Conservation (phyloP, 1,140 invertebrate species). For the Euura lappo region DNA sequence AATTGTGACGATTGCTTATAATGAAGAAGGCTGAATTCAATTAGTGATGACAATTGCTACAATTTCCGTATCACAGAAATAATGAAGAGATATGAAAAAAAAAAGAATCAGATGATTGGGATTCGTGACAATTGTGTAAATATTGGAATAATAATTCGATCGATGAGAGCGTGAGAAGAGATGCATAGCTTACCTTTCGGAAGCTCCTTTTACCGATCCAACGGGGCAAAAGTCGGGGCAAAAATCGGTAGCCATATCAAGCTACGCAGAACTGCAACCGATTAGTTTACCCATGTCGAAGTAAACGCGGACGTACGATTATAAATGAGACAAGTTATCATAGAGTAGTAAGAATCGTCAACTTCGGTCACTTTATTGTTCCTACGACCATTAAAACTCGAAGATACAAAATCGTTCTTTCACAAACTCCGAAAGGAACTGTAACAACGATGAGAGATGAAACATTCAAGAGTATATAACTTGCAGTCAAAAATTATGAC, state of each 20-base stretch:
- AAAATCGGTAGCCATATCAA: slow-evolving; percentile 51
- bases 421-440: no score
- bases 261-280: slow-evolving; percentile 11
- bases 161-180: neutral
- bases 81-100: neutral
- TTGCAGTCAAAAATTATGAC: no score
- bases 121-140: neutral
- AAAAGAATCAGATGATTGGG: neutral
- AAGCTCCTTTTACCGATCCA: slow-evolving; percentile 42
- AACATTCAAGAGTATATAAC: no score
- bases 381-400: no score
- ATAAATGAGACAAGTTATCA: no score
- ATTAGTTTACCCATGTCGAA: slow-evolving; percentile 1
- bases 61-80: neutral
- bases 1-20: no score
- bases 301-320: neutral
- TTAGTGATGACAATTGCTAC: neutral
- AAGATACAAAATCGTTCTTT: no score
- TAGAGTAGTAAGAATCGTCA: no score
- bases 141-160: neutral
- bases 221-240: slow-evolving; percentile 49
- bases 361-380: no score
- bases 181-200: slow-evolving; percentile 37
- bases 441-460: no score
- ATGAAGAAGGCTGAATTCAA: no score